These are phyloP conservation scores for Agrilus mali DNA, from an alignment of 2,888 invertebrate genomes.

Conservation along the genomic window DNA sequence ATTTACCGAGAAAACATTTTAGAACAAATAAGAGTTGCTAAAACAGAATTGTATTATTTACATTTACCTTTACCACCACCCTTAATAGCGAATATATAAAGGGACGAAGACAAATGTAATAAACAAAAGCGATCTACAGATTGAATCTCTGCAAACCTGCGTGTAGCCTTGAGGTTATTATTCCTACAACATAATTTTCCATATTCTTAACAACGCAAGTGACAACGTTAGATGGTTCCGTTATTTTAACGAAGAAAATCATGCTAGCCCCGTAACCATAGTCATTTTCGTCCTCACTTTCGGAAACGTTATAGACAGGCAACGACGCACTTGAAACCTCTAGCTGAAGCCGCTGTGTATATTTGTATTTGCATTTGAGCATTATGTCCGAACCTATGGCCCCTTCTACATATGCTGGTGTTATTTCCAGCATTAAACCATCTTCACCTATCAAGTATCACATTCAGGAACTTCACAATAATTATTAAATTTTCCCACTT, in stretches of 20 bases:
- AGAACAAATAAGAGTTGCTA: too few relatives aligned
- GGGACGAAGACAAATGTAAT: too few relatives aligned
- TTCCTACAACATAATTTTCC: slow-evolving; percentile 23
- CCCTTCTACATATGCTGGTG: slow-evolving; percentile 32
- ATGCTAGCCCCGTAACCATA: slow-evolving; percentile 2
- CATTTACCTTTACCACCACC: slow-evolving; percentile 3
- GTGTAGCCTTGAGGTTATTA: slow-evolving; percentile 25
- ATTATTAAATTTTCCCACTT: too few relatives aligned
- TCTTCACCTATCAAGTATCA: slow-evolving; percentile 1
- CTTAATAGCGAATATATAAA: slow-evolving; percentile 2
- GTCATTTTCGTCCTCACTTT: too few relatives aligned
- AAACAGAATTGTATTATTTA: too few relatives aligned
- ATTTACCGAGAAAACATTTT: too few relatives aligned
- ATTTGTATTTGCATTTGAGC: slow-evolving; percentile 34
- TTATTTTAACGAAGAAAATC: not conserved
- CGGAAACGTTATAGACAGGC: too few relatives aligned
- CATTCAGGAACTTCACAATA: not conserved
- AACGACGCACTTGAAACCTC: too few relatives aligned
- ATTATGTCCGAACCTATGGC: slow-evolving; percentile 30
- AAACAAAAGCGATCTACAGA: slow-evolving; percentile 2
- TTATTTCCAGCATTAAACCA: slow-evolving; percentile 15
- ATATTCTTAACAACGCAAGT: slow-evolving; percentile 26
- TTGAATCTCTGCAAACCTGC: slow-evolving; percentile 24
- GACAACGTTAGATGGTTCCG: slow-evolving; percentile 14
- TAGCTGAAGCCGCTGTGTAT: too few relatives aligned